Conservation (phyloP, 2,888 invertebrate species). For the Cheilosia grossa region DNA sequence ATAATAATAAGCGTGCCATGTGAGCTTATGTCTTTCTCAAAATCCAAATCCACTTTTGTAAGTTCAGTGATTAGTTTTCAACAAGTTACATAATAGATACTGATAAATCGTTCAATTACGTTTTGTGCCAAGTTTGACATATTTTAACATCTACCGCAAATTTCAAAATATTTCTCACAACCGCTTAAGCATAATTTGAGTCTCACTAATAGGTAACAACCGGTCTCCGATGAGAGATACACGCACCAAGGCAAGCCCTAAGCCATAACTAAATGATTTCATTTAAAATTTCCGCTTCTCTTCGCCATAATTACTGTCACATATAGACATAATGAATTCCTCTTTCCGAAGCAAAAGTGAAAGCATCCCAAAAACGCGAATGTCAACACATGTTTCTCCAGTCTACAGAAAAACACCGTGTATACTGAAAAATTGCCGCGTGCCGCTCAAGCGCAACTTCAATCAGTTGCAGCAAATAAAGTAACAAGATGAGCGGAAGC, state of each 20-base stretch:
- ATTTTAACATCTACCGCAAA: constrained; percentile 1
- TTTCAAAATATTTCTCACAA: constrained; percentile 16
- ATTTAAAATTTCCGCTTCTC: constrained; percentile 40
- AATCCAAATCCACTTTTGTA: not conserved
- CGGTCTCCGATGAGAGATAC: constrained; percentile 7
- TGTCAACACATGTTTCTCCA: constrained; percentile 60
- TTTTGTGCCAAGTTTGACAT: not conserved
- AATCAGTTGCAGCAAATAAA: constrained; percentile 67
- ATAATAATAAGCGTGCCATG: not conserved
- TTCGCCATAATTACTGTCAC: constrained; percentile 56
- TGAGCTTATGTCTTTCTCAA: not conserved
- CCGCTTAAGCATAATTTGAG: too few relatives aligned
- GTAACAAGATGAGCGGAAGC: constrained; percentile 67
- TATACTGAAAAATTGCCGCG: constrained; percentile 39
- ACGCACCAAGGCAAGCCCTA: constrained; percentile 23
- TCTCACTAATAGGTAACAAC: constrained; percentile 11
- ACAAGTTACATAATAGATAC: not conserved
- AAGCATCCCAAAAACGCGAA: constrained; percentile 59
- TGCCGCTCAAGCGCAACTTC: constrained; percentile 59
- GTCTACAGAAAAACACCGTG: constrained; percentile 13
- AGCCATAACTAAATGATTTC: constrained; percentile 45
- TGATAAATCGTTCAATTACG: not conserved
- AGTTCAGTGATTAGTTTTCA: not conserved
- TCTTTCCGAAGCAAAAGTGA: constrained; percentile 59
- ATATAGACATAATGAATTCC: constrained; percentile 61